These are phyloP conservation scores for Uropsilus gracilis DNA, from an alignment of 2,113 vertebrate species.

Conservation along the genomic window DNA sequence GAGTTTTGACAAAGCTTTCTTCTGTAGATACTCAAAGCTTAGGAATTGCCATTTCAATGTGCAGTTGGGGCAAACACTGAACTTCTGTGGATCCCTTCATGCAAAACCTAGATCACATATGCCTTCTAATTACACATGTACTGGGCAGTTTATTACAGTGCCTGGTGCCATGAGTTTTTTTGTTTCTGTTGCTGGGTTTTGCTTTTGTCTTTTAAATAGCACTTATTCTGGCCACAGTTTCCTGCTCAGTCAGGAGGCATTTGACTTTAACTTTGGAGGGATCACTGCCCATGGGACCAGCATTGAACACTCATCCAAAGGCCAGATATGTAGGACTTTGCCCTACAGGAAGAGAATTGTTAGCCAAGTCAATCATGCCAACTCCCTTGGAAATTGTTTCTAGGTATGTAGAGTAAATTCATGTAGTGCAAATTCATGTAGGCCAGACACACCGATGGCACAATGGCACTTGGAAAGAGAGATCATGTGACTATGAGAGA, in stretches of 20 bases:
- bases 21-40: background rate
- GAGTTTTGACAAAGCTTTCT: background rate
- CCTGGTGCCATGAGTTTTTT: background rate
- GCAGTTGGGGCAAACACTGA: background rate
- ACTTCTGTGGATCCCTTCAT: background rate
- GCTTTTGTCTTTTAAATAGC: background rate
- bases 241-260: background rate
- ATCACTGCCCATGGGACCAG: background rate
- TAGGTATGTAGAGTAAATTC: background rate
- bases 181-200: background rate
- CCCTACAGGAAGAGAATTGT: background rate
- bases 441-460: background rate
- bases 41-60: background rate
- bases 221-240: background rate
- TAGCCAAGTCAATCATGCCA: background rate
- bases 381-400: background rate
- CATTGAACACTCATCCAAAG: background rate
- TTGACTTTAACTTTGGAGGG: background rate
- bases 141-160: background rate
- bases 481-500: accelerated
- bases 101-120: background rate
- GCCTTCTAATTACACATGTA: background rate
- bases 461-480: background rate
- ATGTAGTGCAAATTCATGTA: background rate
- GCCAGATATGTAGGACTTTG: background rate